Percentiles rank a stretch among this genome's conserved stretches.
Evolutionary conservation across 2,113 vertebrate genomes (phyloP).

Genomic region (Corydoras sp.): DNA sequence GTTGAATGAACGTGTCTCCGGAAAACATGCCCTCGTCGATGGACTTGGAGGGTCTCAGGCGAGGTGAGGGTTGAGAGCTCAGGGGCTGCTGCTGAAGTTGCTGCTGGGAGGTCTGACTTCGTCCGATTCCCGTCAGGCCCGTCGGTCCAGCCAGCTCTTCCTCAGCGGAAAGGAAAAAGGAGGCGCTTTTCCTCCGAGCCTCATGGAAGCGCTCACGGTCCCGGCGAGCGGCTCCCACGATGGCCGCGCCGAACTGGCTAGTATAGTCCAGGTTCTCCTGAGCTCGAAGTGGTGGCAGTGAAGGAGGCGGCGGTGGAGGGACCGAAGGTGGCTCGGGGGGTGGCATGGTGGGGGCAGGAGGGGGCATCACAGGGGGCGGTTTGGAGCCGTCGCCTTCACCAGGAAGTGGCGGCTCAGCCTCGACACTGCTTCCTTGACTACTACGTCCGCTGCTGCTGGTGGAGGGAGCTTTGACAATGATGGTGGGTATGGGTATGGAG

Average conservation of each 20-base stretch:
- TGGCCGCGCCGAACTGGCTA: slow-evolving; percentile 86
- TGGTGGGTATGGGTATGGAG: slow-evolving; percentile 88
- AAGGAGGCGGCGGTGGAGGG: slow-evolving; percentile 67
- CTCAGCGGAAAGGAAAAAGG: slow-evolving; percentile 88
- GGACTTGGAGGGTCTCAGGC: slow-evolving; percentile 82
- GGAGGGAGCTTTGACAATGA: slow-evolving; percentile 88
- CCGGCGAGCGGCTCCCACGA: slow-evolving; percentile 82
- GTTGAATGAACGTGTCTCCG: slow-evolving; percentile 78
- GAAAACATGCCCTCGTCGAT: slow-evolving; percentile 93
- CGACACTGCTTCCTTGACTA: slow-evolving; percentile 89
- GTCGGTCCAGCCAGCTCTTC: slow-evolving; percentile 55
- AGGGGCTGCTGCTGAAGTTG: slow-evolving; percentile 50
- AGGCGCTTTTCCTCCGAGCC: slow-evolving; percentile 78
- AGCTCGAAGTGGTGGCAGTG: slow-evolving; percentile 60
- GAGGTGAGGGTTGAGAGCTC: slow-evolving; percentile 56
- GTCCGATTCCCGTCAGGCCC: slow-evolving; percentile 47
- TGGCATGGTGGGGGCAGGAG: slow-evolving; percentile 74
- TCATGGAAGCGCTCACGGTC: slow-evolving; percentile 83
- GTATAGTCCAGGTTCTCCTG: slow-evolving; percentile 80
- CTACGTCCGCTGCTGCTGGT: slow-evolving; percentile 91
- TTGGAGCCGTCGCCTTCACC: slow-evolving; percentile 61
- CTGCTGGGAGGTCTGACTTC: slow-evolving; percentile 60
- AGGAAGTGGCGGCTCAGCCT: slow-evolving; percentile 66
- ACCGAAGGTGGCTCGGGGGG: slow-evolving; percentile 72
- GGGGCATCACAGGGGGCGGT: slow-evolving; percentile 60